Conservation (phyloP, 2,113 vertebrate species). For the Chamaetylas fuelleborni region DNA sequence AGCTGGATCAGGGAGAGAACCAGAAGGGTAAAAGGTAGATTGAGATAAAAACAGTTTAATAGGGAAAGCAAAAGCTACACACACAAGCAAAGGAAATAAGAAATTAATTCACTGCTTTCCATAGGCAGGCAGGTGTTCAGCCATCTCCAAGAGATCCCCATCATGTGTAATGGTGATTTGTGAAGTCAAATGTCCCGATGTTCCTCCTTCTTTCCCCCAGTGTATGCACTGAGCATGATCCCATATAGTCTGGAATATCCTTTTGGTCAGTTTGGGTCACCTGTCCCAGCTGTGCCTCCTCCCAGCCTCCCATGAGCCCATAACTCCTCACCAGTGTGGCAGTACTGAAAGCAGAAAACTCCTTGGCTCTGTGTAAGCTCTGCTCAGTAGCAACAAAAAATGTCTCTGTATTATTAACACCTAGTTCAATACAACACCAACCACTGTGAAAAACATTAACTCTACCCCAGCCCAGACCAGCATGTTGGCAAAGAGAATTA, state of each 20-base stretch:
- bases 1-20: neutral
- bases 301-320: fast-evolving
- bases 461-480: neutral
- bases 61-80: neutral
- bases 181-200: neutral
- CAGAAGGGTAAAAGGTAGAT: neutral
- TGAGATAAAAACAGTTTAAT: neutral
- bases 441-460: neutral
- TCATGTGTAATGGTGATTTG: fast-evolving
- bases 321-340: fast-evolving
- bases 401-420: neutral
- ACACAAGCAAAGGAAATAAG: neutral
- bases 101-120: neutral
- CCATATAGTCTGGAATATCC: neutral
- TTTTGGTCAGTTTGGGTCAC: neutral
- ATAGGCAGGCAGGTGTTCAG: neutral
- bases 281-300: neutral
- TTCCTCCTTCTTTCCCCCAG: neutral
- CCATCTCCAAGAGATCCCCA: neutral
- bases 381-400: neutral
- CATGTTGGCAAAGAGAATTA: neutral
- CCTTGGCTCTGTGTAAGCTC: neutral
- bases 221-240: too few species aligned
- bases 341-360: neutral
- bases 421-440: neutral